Evolutionary conservation across 2,113 vertebrate species (phyloP).

Genomic region (Xenus cinereus): DNA sequence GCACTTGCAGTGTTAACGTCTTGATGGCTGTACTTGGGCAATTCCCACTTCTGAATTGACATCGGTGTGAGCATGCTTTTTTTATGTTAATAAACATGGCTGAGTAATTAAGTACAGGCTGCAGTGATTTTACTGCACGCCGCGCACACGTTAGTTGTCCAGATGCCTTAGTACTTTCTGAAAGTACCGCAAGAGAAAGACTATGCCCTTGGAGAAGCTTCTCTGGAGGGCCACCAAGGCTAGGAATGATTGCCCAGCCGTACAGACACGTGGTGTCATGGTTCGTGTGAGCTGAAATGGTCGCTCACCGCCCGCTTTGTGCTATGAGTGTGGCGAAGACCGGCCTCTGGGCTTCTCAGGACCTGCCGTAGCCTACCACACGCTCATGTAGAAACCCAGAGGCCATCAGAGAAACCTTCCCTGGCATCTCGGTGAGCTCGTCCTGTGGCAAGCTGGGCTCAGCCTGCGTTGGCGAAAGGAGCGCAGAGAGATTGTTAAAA

Average conservation of each 20-base stretch:
- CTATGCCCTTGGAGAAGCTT: not conserved
- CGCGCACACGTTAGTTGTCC: not conserved
- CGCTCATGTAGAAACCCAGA: not conserved
- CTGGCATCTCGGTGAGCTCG: not conserved
- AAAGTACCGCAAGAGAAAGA: not conserved
- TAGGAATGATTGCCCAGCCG: not conserved
- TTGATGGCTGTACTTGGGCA: constrained; percentile 4
- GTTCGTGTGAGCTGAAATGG: not conserved
- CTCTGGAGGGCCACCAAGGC: not conserved
- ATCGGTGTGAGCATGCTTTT: not conserved
- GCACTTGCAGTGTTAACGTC: not conserved
- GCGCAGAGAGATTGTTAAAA: not conserved
- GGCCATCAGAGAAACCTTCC: not conserved
- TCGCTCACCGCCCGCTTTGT: not conserved
- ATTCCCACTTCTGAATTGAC: not conserved
- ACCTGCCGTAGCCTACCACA: not conserved
- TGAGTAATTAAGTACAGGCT: not conserved
- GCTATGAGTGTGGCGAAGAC: not conserved
- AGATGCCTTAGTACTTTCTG: not conserved
- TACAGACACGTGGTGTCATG: not conserved
- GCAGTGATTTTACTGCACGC: not conserved
- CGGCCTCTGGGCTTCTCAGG: not conserved
- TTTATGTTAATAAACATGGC: not conserved
- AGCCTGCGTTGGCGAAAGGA: not conserved
- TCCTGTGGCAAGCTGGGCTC: not conserved